These are phyloP conservation scores for Paradisaea rubra DNA, from an alignment of 2,113 vertebrate species.

Conservation along the genomic window DNA sequence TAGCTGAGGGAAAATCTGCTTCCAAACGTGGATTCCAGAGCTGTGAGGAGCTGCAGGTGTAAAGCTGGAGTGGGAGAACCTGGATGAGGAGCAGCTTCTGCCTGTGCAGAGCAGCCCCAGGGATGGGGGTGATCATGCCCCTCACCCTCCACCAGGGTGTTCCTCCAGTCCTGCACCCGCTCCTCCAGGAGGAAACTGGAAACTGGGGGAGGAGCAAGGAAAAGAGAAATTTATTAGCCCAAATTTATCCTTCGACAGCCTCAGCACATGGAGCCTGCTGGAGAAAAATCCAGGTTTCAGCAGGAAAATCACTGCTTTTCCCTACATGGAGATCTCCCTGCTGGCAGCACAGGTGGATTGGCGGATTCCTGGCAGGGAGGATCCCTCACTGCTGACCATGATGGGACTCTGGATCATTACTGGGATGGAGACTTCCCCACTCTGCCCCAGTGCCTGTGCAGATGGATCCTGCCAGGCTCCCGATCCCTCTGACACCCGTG, in stretches of 20 bases:
- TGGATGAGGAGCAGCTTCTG: neutral
- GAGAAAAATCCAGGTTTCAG: neutral
- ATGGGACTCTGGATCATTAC: neutral
- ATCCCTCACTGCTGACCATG: neutral
- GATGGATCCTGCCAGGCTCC: neutral
- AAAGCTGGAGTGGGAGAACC: neutral
- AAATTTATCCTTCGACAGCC: neutral
- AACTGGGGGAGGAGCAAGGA: neutral
- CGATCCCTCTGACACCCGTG: fast-evolving
- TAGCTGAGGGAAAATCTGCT: neutral
- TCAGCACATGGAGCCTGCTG: neutral
- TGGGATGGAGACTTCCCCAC: neutral
- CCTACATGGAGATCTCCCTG: neutral
- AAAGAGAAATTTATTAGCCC: neutral
- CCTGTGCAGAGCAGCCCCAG: neutral
- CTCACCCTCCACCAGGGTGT: neutral
- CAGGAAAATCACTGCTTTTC: neutral
- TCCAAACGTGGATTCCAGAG: neutral
- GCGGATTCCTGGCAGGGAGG: neutral
- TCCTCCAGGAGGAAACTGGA: neutral
- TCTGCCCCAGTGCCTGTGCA: neutral
- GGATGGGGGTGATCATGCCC: fast-evolving
- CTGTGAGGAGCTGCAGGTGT: neutral
- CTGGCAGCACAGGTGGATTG: neutral
- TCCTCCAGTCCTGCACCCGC: fast-evolving